Base-by-base conservation (phyloP, 92 coral and sea anemone species). In the Pocillopora grandis region DNA sequence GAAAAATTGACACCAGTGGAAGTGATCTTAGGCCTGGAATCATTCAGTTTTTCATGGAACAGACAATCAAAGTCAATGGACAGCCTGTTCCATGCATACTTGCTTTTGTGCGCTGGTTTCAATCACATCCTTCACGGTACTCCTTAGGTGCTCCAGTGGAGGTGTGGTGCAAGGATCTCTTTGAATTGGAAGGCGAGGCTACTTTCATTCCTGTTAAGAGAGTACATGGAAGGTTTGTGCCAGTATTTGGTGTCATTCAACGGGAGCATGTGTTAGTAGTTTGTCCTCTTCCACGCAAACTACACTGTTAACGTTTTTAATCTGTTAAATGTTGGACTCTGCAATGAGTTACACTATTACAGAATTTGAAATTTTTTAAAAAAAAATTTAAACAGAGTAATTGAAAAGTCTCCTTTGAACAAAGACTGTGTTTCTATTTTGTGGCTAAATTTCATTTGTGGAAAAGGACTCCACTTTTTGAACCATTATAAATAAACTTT, bases 131-230 rank as follows among this genome's bases (percentile, higher is more conserved):
- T 20, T 71, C 82, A 21, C 82, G 91, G 75, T 59, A 75, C 23
- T 23, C 82, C 33, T 27, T 88, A 49, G 87, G 91, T 10, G 84
- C 84, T 20, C 91, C 87, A 17, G 88, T 77, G 20, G 91, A 88
- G 71, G 84, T 83, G 17, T 88, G 91, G 91, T 88, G 91, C 58
- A 83, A 77, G 59, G 80, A 88, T 35, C 66, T 88, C 12, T 88
- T 76, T 83, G 91, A 88, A 77, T 31, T 55, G 42, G 79, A 77
- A 16, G 91, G 91, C 13, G 84, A 81, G 37, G 91, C 88, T 37
- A 78, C 55, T 12, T 88, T 88, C 80, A 88, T 88, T 5, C 91
- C 91, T 17, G 55, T 88, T 31, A 84, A 88, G 59, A 77, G 88
- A 78, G 77, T 88, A 17, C 65, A 76, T 70, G 80, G 87, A 58